Percentiles rank a stretch among this genome's conserved stretches.
Evolutionary conservation across 2,888 invertebrate genomes (phyloP).

Genomic region (Drosophila anomalata): DNA sequence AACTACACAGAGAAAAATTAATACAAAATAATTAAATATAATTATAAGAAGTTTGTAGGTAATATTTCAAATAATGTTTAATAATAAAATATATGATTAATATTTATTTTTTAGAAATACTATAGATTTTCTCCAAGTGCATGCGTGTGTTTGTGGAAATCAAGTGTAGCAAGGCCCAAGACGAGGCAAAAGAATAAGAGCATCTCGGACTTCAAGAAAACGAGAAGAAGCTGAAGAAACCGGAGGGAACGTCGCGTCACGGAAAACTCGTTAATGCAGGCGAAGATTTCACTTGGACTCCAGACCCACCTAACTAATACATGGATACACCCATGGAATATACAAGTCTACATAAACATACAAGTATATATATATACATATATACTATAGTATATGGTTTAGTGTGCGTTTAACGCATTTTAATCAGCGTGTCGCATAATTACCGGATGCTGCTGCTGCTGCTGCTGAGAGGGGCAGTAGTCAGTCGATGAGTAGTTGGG

Average conservation of each 20-base stretch:
- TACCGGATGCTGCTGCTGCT: slow-evolving; percentile 82
- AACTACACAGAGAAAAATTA: background rate
- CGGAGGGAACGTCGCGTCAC: slow-evolving; percentile 67
- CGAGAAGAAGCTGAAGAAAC: slow-evolving; percentile 47
- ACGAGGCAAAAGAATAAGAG: slow-evolving; percentile 43
- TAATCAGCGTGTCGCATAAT: slow-evolving; percentile 84
- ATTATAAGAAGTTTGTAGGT: too few species aligned
- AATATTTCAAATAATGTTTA: too few species aligned
- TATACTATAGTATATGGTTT: slow-evolving; percentile 3
- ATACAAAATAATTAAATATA: background rate
- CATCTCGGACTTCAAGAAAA: slow-evolving; percentile 63
- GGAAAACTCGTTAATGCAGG: slow-evolving; percentile 78
- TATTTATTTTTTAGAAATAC: background rate
- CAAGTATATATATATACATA: background rate
- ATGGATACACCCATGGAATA: background rate
- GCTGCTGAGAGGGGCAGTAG: slow-evolving; percentile 67
- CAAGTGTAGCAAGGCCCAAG: slow-evolving; percentile 73
- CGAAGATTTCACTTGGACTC: slow-evolving; percentile 76
- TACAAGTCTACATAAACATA: background rate
- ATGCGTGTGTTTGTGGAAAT: slow-evolving; percentile 65
- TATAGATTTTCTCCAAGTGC: slow-evolving; percentile 2
- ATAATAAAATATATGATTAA: too few species aligned
- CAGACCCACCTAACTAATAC: slow-evolving; percentile 71
- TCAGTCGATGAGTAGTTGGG: slow-evolving; percentile 19
- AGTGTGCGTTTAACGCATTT: slow-evolving; percentile 80